Conservation (phyloP, 2,113 vertebrate genomes). For the Chinchilla lanigera region DNA sequence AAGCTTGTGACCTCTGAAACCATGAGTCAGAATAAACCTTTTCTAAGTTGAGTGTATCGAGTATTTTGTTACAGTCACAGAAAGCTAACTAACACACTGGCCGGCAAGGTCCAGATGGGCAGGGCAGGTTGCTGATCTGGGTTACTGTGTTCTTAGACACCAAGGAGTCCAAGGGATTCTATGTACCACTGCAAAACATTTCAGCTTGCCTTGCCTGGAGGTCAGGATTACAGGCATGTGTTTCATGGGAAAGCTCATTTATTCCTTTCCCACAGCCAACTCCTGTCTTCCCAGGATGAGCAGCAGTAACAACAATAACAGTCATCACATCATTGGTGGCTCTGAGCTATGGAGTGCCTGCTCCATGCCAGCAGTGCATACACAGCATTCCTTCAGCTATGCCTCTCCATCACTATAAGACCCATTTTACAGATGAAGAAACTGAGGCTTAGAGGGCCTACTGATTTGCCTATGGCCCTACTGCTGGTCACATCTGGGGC, state of each 20-base stretch:
- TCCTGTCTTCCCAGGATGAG: neutral
- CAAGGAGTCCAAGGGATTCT: neutral
- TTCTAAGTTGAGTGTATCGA: neutral
- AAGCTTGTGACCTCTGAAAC: neutral
- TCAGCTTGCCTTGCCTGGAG: neutral
- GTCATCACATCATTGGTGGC: accelerated
- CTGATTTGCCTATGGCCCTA: too few relatives aligned
- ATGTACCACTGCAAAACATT: neutral
- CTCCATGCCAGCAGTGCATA: accelerated
- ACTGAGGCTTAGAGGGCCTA: neutral
- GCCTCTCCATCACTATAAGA: neutral
- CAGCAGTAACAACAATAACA: neutral
- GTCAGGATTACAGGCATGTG: neutral
- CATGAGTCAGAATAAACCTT: neutral
- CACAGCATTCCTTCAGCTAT: neutral
- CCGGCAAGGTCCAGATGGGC: neutral
- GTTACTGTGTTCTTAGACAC: neutral
- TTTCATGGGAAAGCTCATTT: neutral
- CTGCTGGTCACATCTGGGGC: neutral
- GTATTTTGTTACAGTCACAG: neutral
- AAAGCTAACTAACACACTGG: neutral
- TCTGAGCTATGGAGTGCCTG: neutral
- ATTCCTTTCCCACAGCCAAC: neutral
- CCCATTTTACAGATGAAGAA: neutral
- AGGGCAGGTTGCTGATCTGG: neutral